These are phyloP conservation scores for Calyptomena viridis DNA, from an alignment of 2,113 vertebrate genomes.

Conservation along the genomic window DNA sequence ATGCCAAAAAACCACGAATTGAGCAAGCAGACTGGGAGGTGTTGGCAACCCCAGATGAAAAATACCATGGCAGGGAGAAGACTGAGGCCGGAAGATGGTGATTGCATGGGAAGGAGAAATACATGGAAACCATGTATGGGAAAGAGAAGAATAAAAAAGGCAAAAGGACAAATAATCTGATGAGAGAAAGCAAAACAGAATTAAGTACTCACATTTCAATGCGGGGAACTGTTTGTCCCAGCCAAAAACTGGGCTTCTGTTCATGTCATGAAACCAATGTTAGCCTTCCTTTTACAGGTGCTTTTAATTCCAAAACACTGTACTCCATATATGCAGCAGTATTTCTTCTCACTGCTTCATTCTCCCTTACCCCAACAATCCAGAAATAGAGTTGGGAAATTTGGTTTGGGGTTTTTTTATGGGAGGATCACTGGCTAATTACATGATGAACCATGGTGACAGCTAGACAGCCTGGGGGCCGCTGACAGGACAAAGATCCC, in stretches of 20 bases:
- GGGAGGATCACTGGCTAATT: neutral
- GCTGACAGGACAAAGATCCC: neutral
- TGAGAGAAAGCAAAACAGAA: slow-evolving; percentile 15
- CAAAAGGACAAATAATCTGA: neutral
- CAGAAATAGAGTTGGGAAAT: neutral
- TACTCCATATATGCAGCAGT: neutral
- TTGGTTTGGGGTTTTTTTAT: neutral
- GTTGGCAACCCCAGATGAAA: slow-evolving; percentile 23
- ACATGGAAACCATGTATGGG: neutral
- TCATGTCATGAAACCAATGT: neutral
- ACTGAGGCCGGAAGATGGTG: neutral
- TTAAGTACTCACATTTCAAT: neutral
- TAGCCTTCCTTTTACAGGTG: neutral
- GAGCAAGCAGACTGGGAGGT: slow-evolving; percentile 45
- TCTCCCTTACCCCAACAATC: neutral
- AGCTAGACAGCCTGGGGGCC: neutral
- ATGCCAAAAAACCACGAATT: slow-evolving; percentile 6
- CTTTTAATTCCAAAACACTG: neutral
- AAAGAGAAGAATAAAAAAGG: slow-evolving; percentile 11
- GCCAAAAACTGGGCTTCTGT: neutral
- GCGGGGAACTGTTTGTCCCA: neutral
- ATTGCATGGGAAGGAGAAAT: neutral
- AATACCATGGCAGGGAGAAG: neutral
- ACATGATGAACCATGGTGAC: neutral
- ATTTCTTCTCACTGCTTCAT: neutral